Conservation (phyloP, 2,888 invertebrate genomes). For the Junonia oenone region DNA sequence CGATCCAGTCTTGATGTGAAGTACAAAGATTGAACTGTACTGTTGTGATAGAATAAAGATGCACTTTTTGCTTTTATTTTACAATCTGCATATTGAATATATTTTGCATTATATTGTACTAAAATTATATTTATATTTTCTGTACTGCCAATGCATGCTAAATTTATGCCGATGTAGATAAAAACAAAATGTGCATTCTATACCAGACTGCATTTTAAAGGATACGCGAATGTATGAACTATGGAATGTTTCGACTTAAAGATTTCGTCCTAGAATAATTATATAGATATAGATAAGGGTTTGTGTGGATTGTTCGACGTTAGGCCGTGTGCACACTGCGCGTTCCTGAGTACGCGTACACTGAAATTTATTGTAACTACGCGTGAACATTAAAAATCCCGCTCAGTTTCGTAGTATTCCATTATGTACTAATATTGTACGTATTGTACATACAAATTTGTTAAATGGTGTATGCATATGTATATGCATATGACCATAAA, state of each 20-base stretch:
- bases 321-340: neutral
- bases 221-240: slow-evolving; percentile 33
- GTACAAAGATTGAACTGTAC: slow-evolving; percentile 53
- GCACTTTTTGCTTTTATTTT: slow-evolving; percentile 29
- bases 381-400: too few relatives aligned
- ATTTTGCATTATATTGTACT: slow-evolving; percentile 14
- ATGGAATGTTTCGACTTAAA: slow-evolving; percentile 47
- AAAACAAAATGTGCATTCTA: slow-evolving; percentile 25
- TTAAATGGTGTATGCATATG: too few relatives aligned
- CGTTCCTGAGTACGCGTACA: neutral
- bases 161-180: neutral
- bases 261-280: slow-evolving; percentile 36
- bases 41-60: slow-evolving; percentile 39
- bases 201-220: slow-evolving; percentile 38
- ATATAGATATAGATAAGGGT: slow-evolving; percentile 26
- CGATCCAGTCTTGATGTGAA: slow-evolving; percentile 43
- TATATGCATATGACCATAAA: too few relatives aligned
- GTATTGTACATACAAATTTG: too few relatives aligned
- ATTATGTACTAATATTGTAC: too few relatives aligned
- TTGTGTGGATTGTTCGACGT: slow-evolving; percentile 24
- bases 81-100: slow-evolving; percentile 2
- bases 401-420: too few relatives aligned
- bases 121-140: slow-evolving; percentile 6
- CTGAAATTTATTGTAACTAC: too few relatives aligned
- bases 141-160: slow-evolving; percentile 10